phyloP scores from a whole-genome alignment of 2,113 vertebrate species.

The Saccopteryx leptura region DNA sequence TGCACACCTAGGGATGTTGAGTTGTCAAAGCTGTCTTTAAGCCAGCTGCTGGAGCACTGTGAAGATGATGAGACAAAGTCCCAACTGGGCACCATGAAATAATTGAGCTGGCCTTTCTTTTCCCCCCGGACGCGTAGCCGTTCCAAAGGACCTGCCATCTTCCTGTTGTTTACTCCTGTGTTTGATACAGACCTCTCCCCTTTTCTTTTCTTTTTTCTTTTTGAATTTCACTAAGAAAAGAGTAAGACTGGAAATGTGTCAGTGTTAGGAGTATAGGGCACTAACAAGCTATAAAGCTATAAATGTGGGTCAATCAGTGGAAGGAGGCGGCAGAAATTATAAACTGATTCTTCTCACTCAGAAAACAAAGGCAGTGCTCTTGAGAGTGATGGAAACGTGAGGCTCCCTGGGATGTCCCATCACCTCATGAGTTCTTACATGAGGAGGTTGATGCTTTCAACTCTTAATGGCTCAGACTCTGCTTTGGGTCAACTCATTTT shows the following conservation, averaged over 20 bases:
- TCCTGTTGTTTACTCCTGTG: not conserved
- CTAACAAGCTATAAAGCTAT: not conserved
- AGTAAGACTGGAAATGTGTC: not conserved
- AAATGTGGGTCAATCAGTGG: conserved; percentile 44
- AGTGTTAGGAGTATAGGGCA: not conserved
- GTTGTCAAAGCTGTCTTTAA: conserved; percentile 89
- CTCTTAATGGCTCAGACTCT: not conserved
- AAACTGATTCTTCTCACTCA: not conserved
- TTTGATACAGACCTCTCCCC: not conserved
- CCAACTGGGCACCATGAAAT: conserved; percentile 86
- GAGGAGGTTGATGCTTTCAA: not conserved
- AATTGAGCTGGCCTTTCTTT: conserved; percentile 81
- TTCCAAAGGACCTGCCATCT: not conserved
- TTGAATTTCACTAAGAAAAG: conserved; percentile 34
- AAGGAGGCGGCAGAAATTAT: not conserved
- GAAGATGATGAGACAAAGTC: conserved; percentile 89
- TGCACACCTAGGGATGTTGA: conserved; percentile 87
- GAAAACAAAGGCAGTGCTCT: conserved; percentile 45
- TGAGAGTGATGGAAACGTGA: not conserved
- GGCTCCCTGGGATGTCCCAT: not conserved
- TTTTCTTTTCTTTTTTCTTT: not conserved
- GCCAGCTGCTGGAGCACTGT: conserved; percentile 85
- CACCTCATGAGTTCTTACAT: not conserved
- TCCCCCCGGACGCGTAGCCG: not conserved
- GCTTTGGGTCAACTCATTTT: not conserved